Base-by-base conservation (phyloP, 2,888 invertebrate species). In the Apodemia duryi region DNA sequence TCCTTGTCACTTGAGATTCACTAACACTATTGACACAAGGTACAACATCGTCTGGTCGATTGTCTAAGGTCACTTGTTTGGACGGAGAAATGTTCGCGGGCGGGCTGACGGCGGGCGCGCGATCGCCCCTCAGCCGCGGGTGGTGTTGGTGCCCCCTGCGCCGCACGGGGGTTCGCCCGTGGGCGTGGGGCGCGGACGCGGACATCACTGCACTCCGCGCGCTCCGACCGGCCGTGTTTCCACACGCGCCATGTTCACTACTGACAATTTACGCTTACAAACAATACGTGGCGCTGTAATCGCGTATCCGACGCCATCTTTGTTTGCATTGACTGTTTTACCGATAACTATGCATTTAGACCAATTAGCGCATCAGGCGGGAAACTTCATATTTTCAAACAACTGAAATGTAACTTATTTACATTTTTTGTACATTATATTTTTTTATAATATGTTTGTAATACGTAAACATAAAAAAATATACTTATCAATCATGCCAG, bases 101-200 rank as follows among this genome's bases (percentile, higher is more conserved):
- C 70, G 79, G 73, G 70, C 86, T 83, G 77, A 93, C 91, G 77
- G 93, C 92, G 79, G 93, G 93, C 67, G 85, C 84, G 69, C 94
- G 92, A 74, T 92, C 89, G 74, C 94, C 94, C 79, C 94, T 85
- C 80, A 95, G 93, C 71, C 95, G 94, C 81, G 95, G 95, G 91
- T 95, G 95, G 88, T 95, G 95, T 86, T 95, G 95, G 85, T 95
- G 95, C 73, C 95, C 95, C 85, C 95, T 93, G 83, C 95, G 94
- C 85, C 93, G 93, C 79, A 86, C 92, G 86, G 91, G 92, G 91
- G 86, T 92, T 92, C 91, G 93, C 90, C 91, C 93, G 88, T 84
- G 87, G 85, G 89, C 88, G 91, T 92, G 89, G 91, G 92, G 88
- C 87, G 88, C 87, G 85, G 92, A 85, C 86, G 87, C 87, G 86